A percentile compares a stretch with the other conserved stretches of the same genome.
Evolutionary conservation across 2,797 vertebrate genomes (phyloP).

Genomic region (Chaetophractus vellerosus): DNA sequence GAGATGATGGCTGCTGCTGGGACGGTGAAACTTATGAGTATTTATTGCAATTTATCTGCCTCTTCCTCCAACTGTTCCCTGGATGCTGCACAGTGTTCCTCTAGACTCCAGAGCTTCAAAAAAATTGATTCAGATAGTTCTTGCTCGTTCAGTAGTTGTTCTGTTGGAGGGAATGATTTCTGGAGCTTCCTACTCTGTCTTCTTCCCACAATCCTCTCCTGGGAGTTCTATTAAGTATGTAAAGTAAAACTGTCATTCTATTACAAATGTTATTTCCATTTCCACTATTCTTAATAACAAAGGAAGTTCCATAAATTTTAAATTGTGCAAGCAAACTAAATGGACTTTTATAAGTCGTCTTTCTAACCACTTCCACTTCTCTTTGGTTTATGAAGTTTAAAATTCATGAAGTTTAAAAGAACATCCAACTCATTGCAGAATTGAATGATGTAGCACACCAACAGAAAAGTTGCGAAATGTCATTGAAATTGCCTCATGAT

Average conservation of each 20-base stretch:
- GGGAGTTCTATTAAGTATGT: neutral
- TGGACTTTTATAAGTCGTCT: neutral
- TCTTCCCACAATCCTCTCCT: too few species aligned
- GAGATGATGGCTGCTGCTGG: too few species aligned
- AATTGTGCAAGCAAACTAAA: conserved; percentile 32
- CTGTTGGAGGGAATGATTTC: too few species aligned
- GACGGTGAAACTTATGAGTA: too few species aligned
- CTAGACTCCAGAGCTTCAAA: too few species aligned
- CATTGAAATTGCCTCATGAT: neutral
- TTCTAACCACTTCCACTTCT: conserved; percentile 9
- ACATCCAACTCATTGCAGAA: neutral
- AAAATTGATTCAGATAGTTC: too few species aligned
- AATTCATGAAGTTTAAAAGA: conserved; percentile 49
- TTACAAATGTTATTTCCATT: conserved; percentile 50
- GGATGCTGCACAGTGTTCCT: too few species aligned
- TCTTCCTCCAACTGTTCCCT: too few species aligned
- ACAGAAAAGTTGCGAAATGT: conserved; percentile 26
- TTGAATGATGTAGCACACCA: neutral
- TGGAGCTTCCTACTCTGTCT: too few species aligned
- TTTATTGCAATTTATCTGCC: too few species aligned
- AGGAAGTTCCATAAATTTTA: conserved; percentile 4
- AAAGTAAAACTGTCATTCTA: conserved; percentile 42
- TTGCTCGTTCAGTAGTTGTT: too few species aligned
- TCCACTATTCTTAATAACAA: conserved; percentile 45
- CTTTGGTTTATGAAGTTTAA: conserved; percentile 45